A percentile compares a stretch with the other conserved stretches of the same genome.
phyloP scores from a whole-genome alignment of 2,797 vertebrate species.

The Spea hammondii region DNA sequence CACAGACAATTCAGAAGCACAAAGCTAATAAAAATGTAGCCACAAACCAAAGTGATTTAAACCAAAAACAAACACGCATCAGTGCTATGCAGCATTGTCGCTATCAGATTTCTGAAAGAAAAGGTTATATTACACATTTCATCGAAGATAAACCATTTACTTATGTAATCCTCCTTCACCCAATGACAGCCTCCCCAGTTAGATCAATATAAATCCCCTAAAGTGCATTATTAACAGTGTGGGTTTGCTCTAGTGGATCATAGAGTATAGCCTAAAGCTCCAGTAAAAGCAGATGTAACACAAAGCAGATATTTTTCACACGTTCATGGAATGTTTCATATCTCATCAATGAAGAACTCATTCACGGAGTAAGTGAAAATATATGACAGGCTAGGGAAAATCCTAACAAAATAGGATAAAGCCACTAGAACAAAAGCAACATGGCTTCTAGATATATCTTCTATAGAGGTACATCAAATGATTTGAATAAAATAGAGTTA shows the following conservation, averaged over 20 bases:
- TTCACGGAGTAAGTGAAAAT: neutral
- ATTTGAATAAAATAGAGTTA: too few relatives aligned
- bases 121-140: neutral
- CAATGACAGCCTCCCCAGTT: neutral
- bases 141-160: neutral
- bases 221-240: neutral
- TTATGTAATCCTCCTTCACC: neutral
- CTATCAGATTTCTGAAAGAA: neutral
- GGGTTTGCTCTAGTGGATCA: neutral
- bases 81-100: too few relatives aligned
- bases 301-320: slow-evolving; percentile 7
- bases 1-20: too few relatives aligned
- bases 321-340: slow-evolving; percentile 4
- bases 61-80: too few relatives aligned
- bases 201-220: slow-evolving; percentile 2
- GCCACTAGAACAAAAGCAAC: too few relatives aligned
- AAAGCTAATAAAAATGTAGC: too few relatives aligned
- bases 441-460: too few relatives aligned
- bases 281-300: neutral
- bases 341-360: slow-evolving; percentile 6
- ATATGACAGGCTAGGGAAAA: slow-evolving; percentile 4
- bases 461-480: too few relatives aligned
- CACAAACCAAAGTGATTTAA: too few relatives aligned
- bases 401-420: neutral
- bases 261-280: neutral